Percentiles rank a stretch among this genome's conserved stretches.
phyloP scores from a whole-genome alignment of 1,140 invertebrate species.

The Microplitis demolitor region DNA sequence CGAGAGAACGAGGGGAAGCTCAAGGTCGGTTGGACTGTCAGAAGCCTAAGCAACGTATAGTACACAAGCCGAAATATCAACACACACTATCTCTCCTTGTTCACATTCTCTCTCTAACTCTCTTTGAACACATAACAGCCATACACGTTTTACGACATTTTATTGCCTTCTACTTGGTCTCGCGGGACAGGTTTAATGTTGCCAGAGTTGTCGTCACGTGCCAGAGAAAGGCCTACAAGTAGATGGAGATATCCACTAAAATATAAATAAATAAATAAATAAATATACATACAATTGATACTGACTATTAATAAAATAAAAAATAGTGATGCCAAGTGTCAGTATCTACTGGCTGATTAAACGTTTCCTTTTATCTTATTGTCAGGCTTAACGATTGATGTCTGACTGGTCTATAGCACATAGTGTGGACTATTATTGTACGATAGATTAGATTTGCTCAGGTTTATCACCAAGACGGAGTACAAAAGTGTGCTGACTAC shows the following conservation, averaged over 20 bases:
- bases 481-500: too few relatives aligned
- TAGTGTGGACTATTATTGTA: too few relatives aligned
- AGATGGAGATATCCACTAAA: not conserved
- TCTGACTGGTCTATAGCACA: too few relatives aligned
- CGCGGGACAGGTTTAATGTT: not conserved
- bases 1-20: slow-evolving; percentile 22
- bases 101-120: not conserved
- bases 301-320: not conserved
- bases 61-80: slow-evolving; percentile 32
- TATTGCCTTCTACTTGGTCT: slow-evolving; percentile 5
- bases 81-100: slow-evolving; percentile 8
- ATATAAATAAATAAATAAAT: not conserved
- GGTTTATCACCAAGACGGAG: too few relatives aligned
- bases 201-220: slow-evolving; percentile 2
- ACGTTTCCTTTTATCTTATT: not conserved
- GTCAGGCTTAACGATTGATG: too few relatives aligned
- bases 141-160: slow-evolving; percentile 15
- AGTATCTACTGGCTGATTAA: not conserved
- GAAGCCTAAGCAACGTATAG: slow-evolving; percentile 15
- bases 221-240: slow-evolving; percentile 4
- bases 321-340: not conserved
- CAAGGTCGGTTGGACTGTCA: slow-evolving; percentile 37
- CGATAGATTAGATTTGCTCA: too few relatives aligned
- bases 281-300: not conserved
- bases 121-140: not conserved